Percentiles rank a stretch among this genome's conserved stretches.
These are phyloP conservation scores for Tragelaphus oryx DNA, from an alignment of 2,797 vertebrate genomes.

Conservation along the genomic window DNA sequence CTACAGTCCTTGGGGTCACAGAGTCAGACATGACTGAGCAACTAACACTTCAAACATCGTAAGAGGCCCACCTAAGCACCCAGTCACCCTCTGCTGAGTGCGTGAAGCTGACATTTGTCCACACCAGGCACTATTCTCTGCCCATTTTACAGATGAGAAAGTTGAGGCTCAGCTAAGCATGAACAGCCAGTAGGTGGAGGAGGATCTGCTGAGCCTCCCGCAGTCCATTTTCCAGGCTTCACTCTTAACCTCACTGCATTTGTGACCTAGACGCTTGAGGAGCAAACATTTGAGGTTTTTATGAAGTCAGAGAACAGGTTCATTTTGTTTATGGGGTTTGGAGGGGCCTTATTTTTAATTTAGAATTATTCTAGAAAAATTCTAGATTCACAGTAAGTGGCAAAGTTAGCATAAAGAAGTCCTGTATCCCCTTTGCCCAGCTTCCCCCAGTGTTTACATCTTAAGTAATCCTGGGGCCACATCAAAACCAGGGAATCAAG, in stretches of 20 bases:
- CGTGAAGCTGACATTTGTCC: too few relatives aligned
- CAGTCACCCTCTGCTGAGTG: accelerated
- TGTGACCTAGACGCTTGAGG: neutral
- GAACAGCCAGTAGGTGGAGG: too few relatives aligned
- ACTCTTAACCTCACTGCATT: neutral
- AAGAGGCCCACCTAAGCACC: accelerated
- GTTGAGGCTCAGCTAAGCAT: neutral
- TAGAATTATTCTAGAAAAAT: neutral
- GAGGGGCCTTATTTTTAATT: neutral
- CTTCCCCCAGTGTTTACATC: neutral
- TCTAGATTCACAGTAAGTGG: neutral
- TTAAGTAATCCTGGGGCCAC: neutral
- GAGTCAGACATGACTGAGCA: neutral
- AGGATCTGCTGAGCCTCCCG: neutral
- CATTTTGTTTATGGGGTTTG: neutral
- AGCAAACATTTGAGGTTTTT: neutral
- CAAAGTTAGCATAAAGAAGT: neutral
- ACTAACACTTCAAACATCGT: neutral
- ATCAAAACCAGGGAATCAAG: neutral
- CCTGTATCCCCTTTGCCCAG: neutral
- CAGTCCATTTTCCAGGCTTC: neutral
- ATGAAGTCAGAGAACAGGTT: neutral
- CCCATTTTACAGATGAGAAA: neutral
- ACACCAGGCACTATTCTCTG: accelerated
- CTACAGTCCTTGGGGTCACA: neutral